Conservation (phyloP, 1,140 invertebrate species). For the Aphelinus atriplicis region DNA sequence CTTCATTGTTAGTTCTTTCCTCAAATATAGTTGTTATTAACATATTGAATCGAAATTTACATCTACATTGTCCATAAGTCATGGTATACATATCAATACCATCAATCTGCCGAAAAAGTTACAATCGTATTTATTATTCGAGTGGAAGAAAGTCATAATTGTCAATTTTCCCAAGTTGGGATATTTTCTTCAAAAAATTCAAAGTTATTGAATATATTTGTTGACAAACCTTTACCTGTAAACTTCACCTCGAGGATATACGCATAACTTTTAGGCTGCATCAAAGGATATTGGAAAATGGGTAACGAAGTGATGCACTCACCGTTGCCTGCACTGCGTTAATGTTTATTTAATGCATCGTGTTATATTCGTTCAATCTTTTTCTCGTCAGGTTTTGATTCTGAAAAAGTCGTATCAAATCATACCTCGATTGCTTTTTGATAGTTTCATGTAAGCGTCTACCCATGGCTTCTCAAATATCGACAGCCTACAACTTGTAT, state of each 20-base stretch:
- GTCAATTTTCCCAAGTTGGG: background rate
- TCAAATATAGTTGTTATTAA: too few relatives aligned
- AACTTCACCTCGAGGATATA: background rate
- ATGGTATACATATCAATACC: too few relatives aligned
- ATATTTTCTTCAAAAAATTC: background rate
- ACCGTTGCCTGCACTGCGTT: background rate
- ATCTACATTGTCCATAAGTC: too few relatives aligned
- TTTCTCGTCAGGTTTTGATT: too few relatives aligned
- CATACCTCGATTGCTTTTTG: background rate
- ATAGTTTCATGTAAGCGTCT: background rate
- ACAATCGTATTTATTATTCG: background rate
- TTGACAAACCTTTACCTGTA: background rate
- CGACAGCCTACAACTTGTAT: background rate
- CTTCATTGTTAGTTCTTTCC: too few relatives aligned
- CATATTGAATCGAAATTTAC: too few relatives aligned
- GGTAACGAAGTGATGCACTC: conserved; percentile 21
- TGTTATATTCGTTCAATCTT: background rate
- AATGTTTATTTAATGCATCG: conserved; percentile 15
- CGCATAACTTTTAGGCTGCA: conserved; percentile 9
- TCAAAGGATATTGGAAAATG: conserved; percentile 22
- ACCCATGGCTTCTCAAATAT: background rate
- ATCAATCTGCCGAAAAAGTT: background rate
- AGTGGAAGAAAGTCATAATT: background rate
- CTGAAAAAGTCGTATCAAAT: too few relatives aligned
- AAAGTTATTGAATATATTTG: background rate